Base-by-base conservation (phyloP, 2,888 invertebrate genomes). In the Euphydryas editha region DNA sequence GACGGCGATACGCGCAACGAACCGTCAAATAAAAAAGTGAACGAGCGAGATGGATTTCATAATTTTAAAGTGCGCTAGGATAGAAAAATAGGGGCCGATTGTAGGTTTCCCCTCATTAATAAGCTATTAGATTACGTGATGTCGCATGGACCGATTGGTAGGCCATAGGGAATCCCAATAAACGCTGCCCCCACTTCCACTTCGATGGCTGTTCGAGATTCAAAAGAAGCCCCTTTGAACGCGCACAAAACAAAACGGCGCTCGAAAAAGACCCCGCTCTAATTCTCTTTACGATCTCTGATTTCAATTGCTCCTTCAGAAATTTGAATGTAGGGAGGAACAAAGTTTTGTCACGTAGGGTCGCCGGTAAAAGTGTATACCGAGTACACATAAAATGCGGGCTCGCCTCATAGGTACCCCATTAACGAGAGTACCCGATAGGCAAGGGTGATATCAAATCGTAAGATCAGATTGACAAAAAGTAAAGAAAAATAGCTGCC, bases 281-380 rank as follows among this genome's bases (percentile, higher is more conserved):
- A 92, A 92, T 92, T 92, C 92, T 91, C 91, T 92, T 90, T 90
- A 89, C 88, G 90, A 91, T 92, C 92, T 92, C 92, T 91, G 86
- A 92, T 92, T 92, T 92, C 92, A 92, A 92, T 92, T 92, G 92
- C 92, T 92, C 88, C 92, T 92, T 92, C 90, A 92, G 89, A 92
- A 85, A 90, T 92, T 91, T 92, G 91, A 91, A 92, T 91, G 88
- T 88, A 82, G 92, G 92, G 91, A 91, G 92, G 92, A 91, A 90
- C 88, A 86, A 87, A 90, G 87, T 90, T 89, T 90, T 92, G 91
- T 90, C 92, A 91, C 92, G 91, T 92, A 90, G 90, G 91, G 90
- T 85, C 89, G 84, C 76, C 74, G 80, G 82, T 76, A 73, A 76
- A 74, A 78, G 75, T 77, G 80, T 86, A 90, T 88, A 87, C 85